These are phyloP conservation scores for Agapornis roseicollis DNA, from an alignment of 2,113 vertebrate genomes.

Conservation along the genomic window DNA sequence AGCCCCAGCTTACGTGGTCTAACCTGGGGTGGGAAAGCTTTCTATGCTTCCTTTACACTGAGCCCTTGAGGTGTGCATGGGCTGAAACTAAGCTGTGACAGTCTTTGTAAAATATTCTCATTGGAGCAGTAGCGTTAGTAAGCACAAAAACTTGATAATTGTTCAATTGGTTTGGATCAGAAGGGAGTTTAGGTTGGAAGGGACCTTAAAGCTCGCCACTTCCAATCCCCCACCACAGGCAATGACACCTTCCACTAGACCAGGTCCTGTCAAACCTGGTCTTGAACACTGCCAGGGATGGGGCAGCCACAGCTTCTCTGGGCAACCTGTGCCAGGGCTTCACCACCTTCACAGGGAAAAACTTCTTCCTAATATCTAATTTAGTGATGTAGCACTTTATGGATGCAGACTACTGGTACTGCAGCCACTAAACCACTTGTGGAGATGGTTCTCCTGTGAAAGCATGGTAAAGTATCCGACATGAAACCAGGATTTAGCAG, in stretches of 20 bases:
- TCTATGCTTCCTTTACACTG: accelerated
- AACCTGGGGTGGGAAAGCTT: neutral
- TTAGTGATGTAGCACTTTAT: accelerated
- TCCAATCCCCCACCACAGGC: neutral
- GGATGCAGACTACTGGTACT: neutral
- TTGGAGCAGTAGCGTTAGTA: neutral
- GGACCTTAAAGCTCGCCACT: neutral
- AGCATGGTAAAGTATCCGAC: neutral
- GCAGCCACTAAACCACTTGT: neutral
- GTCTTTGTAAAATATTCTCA: accelerated
- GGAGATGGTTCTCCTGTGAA: neutral
- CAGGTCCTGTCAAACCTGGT: neutral
- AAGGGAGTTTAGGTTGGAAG: neutral
- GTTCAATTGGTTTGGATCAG: neutral
- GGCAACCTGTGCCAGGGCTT: neutral
- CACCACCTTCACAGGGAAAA: neutral
- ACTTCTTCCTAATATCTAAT: neutral
- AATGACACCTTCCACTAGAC: neutral
- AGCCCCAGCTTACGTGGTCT: neutral
- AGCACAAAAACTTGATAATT: neutral
- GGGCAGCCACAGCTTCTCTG: neutral
- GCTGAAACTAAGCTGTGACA: neutral
- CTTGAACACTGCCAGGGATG: neutral
- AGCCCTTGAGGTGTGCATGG: neutral
- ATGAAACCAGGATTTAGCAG: neutral